Evolutionary conservation across 1,140 invertebrate species (phyloP), one percentile per base, ranked within the genome.

Genomic region (Melitaea cinxia): DNA sequence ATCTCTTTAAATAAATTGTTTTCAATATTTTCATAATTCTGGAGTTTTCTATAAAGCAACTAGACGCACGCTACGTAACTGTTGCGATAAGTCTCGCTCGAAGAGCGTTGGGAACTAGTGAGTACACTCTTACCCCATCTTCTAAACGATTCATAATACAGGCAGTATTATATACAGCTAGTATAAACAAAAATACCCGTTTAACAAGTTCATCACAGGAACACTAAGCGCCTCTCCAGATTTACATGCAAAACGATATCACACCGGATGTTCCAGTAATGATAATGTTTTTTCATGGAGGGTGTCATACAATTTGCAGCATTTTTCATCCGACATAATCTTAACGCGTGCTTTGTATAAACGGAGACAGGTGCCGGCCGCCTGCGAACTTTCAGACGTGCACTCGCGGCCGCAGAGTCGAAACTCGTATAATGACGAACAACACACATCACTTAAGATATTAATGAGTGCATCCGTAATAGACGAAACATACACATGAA

Each of bases 381-480:
- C 12, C 5, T 17, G 19, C 30, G n/a, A 30, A 56, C 10, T 55
- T 47, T 56, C 17, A 47, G 33, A 24, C 63, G 61, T 28, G 59
- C 57, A 37, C 30, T 10, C 17, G 10, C 28, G 1, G 39, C 5
- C 15, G 49, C 78, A 83, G 73, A 77, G 84, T 79, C 62, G 60
- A 77, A 64, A 77, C 62, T 88, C 66, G 71, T 55, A 23, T 60
- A 49, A 14, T 35, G 42, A 54, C 17, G 50, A 50, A 60, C 67
- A 75, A 68, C 80, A 87, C 82, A 88, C 82, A 85, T 88, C 83
- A 87, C 85, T 88, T 86, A 88, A 88, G 83, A 83, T 88, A 88
- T 90, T 90, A 90, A 90, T 90, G 88, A 88, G 85, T 88, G 88
- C 88, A 90, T 90, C 82, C 80, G 83, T 90, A 89, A 90, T 90